phyloP scores from a whole-genome alignment of 2,888 invertebrate species.

The Conus canariensis region DNA sequence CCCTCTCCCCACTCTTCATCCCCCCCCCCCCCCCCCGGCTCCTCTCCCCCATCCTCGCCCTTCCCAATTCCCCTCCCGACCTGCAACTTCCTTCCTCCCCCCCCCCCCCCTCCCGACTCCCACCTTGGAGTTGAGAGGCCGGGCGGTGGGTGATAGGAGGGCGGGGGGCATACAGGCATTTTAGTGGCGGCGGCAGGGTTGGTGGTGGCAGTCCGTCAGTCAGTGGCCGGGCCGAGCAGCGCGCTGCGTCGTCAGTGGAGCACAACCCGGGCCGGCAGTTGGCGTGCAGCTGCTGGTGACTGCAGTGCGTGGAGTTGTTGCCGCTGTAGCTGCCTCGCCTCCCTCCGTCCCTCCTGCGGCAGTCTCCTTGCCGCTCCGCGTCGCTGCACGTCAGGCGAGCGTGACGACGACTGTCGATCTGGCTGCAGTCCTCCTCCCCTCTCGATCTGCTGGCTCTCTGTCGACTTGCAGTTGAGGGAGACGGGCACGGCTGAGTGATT shows the following conservation, averaged over 20 bases:
- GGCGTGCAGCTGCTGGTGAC: not conserved
- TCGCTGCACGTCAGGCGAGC: not conserved
- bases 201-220: not conserved
- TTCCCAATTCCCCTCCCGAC: not conserved
- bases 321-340: not conserved
- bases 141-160: too few relatives aligned
- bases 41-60: not conserved
- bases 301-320: not conserved
- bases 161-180: not conserved
- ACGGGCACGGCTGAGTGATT: too few relatives aligned
- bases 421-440: not conserved
- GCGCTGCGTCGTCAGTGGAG: not conserved
- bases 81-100: not conserved
- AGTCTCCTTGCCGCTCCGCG: not conserved
- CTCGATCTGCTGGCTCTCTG: too few relatives aligned
- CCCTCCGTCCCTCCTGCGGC: not conserved
- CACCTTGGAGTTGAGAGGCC: too few relatives aligned
- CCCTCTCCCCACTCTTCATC: not conserved
- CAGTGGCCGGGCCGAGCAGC: not conserved
- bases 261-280: not conserved
- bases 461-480: too few relatives aligned
- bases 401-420: not conserved
- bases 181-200: not conserved
- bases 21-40: not conserved
- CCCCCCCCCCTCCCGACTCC: not conserved